Evolutionary conservation across 2,113 vertebrate species (phyloP), one percentile per base, ranked within the genome.

Genomic region (Tenebrosternarchus preto): DNA sequence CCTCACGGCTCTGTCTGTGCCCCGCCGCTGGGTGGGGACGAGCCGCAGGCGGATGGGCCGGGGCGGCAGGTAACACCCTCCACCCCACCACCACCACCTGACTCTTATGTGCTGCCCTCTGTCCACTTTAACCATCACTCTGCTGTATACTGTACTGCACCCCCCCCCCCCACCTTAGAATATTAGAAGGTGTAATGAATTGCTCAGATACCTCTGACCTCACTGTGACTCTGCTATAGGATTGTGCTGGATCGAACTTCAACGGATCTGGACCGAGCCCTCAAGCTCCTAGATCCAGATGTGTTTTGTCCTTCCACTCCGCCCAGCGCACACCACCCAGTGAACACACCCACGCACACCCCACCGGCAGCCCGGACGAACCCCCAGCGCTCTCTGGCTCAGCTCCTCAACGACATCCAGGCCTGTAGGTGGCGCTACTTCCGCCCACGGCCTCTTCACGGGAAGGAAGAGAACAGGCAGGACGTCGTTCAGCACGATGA

Each of bases 381-480:
- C 5, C 67, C 77, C n/a, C 76, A 72, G 17, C 59, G 93, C 82
- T 95, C 95, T 77, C 94, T 98, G 85, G 87, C 93, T 84, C 93
- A 96, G 88, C 93, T 96, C 87, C 86, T 98, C 90, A 95, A 92
- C 91, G 95, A 95, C 94, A 97, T 98, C 91, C 94, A 94, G 93
- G 92, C 93, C 84, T 93, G 95, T 92, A 93, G 96, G 92, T 94
- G 94, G 91, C 94, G 94, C 90, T 96, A 93, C 93, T 98, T 96
- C 87, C 94, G 95, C 87, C 95, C 95, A 84, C 94, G 93, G 92
- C 90, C 91, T 81, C 87, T 90, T 85, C 92, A 92, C 86, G 91
- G 93, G 84, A 91, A 84, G 36, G 92, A 92, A 82, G 93, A 87
- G 91, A 91, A 92, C 87, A 92, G 94, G 93, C 93, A 93, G 89